Percentiles rank a stretch among this genome's conserved stretches.
Conservation (phyloP, 2,113 vertebrate genomes). For the Corythaeola cristata region DNA sequence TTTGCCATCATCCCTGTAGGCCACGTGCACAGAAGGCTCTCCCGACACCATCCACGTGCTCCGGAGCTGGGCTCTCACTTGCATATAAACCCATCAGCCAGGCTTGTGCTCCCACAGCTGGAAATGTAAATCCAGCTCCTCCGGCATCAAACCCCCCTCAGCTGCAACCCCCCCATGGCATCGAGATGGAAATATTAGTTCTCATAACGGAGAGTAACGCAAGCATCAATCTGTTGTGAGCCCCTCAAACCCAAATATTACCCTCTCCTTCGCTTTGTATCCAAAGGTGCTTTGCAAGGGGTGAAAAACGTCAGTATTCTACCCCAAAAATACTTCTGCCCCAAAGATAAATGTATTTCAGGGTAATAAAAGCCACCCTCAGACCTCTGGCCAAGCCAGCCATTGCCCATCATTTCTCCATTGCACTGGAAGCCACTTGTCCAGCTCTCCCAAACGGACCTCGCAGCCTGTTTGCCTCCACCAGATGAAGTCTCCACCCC, state of each 20-base stretch:
- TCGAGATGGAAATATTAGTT: accelerated
- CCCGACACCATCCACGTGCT: accelerated
- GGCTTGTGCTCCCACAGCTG: background rate
- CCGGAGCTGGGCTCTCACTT: background rate
- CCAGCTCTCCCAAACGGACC: background rate
- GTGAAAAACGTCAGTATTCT: background rate
- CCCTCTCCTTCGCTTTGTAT: background rate
- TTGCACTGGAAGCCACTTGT: background rate
- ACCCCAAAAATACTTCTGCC: background rate
- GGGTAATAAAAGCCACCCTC: background rate
- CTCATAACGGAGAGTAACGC: background rate
- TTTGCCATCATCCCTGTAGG: background rate
- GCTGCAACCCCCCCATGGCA: background rate
- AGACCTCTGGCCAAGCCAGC: background rate
- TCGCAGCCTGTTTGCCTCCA: background rate
- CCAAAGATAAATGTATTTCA: background rate
- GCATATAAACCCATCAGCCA: background rate
- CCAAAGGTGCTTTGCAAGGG: background rate
- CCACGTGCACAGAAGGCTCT: background rate
- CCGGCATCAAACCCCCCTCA: background rate
- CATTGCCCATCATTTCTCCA: background rate
- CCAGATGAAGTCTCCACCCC: background rate
- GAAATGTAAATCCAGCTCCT: background rate
- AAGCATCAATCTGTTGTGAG: background rate
- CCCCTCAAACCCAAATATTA: background rate